These are phyloP conservation scores for Timema cristinae DNA, from an alignment of 2,888 invertebrate genomes.

Conservation along the genomic window DNA sequence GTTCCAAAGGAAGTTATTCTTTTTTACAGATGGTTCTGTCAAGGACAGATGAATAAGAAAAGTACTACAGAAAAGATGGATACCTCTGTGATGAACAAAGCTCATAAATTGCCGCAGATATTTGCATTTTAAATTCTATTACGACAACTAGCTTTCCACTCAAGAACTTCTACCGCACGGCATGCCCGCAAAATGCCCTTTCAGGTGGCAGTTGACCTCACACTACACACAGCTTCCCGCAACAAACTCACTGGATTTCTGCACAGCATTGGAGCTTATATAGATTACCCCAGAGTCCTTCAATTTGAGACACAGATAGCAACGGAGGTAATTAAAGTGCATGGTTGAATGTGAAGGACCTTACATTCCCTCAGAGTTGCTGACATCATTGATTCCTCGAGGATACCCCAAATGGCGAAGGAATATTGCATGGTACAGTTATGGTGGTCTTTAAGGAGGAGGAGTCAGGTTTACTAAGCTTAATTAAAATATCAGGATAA, in stretches of 20 bases:
- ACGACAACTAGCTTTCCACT: neutral
- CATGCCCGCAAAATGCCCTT: neutral
- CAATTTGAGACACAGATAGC: neutral
- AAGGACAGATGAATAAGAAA: neutral
- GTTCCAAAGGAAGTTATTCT: neutral
- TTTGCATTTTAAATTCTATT: neutral
- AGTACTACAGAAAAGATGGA: neutral
- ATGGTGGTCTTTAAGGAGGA: neutral
- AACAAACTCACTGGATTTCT: neutral
- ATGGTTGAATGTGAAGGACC: neutral
- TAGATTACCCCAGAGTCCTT: neutral
- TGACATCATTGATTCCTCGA: conserved; percentile 1
- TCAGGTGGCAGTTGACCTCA: conserved; percentile 7
- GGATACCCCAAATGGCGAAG: neutral
- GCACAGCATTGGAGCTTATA: neutral
- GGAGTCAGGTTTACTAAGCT: neutral
- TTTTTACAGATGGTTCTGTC: no score
- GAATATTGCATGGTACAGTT: neutral
- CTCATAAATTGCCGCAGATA: no score
- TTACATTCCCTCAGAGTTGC: neutral
- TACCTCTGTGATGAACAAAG: neutral
- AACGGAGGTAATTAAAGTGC: neutral
- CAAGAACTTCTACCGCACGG: neutral
- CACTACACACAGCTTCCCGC: neutral
- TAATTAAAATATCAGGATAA: conserved; percentile 2